Evolutionary conservation across 2,888 invertebrate species (phyloP).

Genomic region (Cantharis rufa): DNA sequence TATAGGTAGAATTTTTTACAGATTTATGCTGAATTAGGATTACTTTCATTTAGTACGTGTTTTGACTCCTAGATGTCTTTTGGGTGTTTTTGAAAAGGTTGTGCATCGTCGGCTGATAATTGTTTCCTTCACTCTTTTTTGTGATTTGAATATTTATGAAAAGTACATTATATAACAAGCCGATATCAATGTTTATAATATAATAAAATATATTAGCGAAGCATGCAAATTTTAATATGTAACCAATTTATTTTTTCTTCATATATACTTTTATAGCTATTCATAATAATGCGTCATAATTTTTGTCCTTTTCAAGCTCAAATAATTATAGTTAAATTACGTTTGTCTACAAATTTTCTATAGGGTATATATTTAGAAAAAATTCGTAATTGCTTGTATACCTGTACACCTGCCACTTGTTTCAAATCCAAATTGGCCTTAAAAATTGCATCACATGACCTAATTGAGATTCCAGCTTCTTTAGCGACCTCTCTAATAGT

Average conservation of each 20-base stretch:
- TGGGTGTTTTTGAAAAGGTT: constrained; percentile 43
- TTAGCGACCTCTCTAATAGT: no score
- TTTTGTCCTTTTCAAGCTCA: neutral
- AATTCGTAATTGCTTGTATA: constrained; percentile 14
- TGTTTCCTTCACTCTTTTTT: constrained; percentile 18
- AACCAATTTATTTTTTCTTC: constrained; percentile 3
- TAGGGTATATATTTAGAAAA: neutral
- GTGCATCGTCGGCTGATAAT: constrained; percentile 49
- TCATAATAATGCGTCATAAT: constrained; percentile 1
- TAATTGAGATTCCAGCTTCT: no score
- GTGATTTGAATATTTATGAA: constrained; percentile 19
- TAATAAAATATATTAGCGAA: constrained; percentile 20
- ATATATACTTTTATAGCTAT: neutral
- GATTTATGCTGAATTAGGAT: constrained; percentile 11
- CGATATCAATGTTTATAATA: constrained; percentile 30
- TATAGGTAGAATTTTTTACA: constrained; percentile 25
- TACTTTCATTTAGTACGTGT: constrained; percentile 13
- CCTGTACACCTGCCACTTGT: neutral
- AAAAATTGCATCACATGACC: no score
- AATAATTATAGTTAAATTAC: neutral
- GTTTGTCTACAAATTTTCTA: neutral
- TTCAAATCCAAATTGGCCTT: no score
- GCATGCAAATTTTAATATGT: constrained; percentile 24
- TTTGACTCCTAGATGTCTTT: constrained; percentile 14
- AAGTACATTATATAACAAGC: constrained; percentile 18